phyloP scores from a whole-genome alignment of 2,797 vertebrate genomes.

The Diplodus sargus region DNA sequence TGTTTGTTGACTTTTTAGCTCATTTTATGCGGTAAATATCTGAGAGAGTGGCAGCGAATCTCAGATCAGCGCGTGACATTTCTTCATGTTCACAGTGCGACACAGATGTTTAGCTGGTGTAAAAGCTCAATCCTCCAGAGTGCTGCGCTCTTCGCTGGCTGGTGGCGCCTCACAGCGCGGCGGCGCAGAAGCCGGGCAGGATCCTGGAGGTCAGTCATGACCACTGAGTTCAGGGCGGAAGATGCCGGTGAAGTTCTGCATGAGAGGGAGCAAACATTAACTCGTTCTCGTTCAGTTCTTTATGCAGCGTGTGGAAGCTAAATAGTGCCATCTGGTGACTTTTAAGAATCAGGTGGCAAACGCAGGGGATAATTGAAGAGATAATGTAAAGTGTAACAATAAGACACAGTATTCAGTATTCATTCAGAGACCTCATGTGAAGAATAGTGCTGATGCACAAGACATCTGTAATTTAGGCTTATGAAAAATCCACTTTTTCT shows the following conservation, averaged over 20 bases:
- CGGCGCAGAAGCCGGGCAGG: conserved; percentile 12
- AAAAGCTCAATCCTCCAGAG: conserved; percentile 52
- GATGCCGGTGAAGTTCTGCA: conserved; percentile 53
- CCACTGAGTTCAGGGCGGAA: conserved; percentile 51
- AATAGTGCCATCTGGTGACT: conserved; percentile 86
- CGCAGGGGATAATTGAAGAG: conserved; percentile 47
- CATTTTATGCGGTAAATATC: conserved; percentile 78
- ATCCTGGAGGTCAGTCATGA: conserved; percentile 70
- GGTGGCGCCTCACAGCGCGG: conserved; percentile 21
- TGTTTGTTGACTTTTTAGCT: conserved; percentile 83
- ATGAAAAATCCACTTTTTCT: conserved; percentile 24
- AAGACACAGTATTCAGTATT: conserved; percentile 20
- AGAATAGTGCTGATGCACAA: not conserved
- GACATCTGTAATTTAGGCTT: conserved; percentile 34
- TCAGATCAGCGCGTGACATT: conserved; percentile 74
- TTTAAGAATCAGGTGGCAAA: conserved; percentile 59
- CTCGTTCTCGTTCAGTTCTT: conserved; percentile 51
- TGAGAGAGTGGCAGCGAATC: conserved; percentile 67
- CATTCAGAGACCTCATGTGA: conserved; percentile 10
- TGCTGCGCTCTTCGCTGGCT: conserved; percentile 35
- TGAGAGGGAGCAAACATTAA: conserved; percentile 45
- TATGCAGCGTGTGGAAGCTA: conserved; percentile 75
- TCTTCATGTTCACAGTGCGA: conserved; percentile 58
- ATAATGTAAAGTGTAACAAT: conserved; percentile 48
- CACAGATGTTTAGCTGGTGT: conserved; percentile 64